Percentiles rank a stretch among this genome's conserved stretches.
These are phyloP conservation scores for Cromileptes altivelis DNA, from an alignment of 2,113 vertebrate species.

Conservation along the genomic window DNA sequence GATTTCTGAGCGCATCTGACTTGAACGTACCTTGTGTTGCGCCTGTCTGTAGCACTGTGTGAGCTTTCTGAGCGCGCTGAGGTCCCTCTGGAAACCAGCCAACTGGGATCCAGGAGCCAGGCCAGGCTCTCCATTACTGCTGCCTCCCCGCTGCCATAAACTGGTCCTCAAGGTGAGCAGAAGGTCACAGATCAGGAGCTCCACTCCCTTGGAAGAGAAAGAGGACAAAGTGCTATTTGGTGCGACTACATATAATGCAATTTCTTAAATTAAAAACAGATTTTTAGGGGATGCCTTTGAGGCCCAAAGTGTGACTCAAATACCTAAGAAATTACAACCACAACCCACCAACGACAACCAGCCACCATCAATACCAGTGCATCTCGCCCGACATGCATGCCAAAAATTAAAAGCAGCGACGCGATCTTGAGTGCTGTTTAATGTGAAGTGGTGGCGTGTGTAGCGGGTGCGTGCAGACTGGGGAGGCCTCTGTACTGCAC, in stretches of 20 bases:
- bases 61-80: slow-evolving; percentile 93
- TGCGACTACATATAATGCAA: background rate
- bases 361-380: background rate
- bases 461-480: slow-evolving; percentile 73
- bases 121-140: slow-evolving; percentile 90
- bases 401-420: background rate
- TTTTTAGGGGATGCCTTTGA: background rate
- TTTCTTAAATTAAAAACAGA: too few species aligned
- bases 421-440: background rate
- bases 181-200: slow-evolving; percentile 94
- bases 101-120: slow-evolving; percentile 90
- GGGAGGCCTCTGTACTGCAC: slow-evolving; percentile 94
- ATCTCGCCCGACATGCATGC: background rate
- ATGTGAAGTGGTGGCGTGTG: slow-evolving; percentile 48
- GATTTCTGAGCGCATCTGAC: background rate
- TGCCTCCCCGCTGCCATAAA: slow-evolving; percentile 93
- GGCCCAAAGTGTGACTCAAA: background rate
- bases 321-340: background rate
- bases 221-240: background rate
- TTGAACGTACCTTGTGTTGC: slow-evolving; percentile 92
- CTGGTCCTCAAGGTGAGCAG: slow-evolving; percentile 93
- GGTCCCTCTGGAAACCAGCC: slow-evolving; percentile 96
- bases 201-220: slow-evolving; percentile 86
- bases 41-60: slow-evolving; percentile 92
- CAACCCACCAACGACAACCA: background rate